Evolutionary conservation across 2,888 invertebrate genomes (phyloP), one percentile per base, ranked within the genome.

Genomic region (Caenorhabditis doughertyi): DNA sequence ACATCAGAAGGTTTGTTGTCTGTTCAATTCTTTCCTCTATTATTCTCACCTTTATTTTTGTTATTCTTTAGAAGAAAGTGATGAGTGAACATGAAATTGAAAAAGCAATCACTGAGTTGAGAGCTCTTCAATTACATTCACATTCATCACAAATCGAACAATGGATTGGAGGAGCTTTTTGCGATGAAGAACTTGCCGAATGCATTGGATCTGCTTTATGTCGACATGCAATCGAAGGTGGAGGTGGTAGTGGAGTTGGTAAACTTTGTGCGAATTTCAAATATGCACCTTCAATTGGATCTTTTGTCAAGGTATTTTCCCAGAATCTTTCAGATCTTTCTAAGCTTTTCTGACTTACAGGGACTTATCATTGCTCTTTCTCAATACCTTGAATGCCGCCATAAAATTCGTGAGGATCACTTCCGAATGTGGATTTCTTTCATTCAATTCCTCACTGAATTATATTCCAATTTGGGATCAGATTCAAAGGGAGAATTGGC

Each of bases 391-490:
- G 90, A 90, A 62, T 91, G 90, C 64, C 85, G 90, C 11, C 87
- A 85, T 18, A 84, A 88, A 51, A 86, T 90, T 8, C 88, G 90
- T 5, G 85, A 84, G 16, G 87, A 88, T 35, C 90, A 90, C 55
- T 87, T 90, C 79, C 83, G 87, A 21, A 87, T 89, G 77, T 91
- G 91, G 91, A 88, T 90, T 25, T 85, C 88, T 13, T 90, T 90
- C 58, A 84, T 91, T 42, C 87, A 84, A 62, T 90, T 91, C 65
- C 82, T 90, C 8, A 87, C 90, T 13, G 91, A 91, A 79, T 71
- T 91, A 27, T 92, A 90, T 73, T 83, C 89, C 27, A 88, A 87
- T 76, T 71, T 91, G 58, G 91, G 91, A 53, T 87, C 73, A 9
- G 79, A 83, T 47, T 83, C 82, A 8, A 83, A 91, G 80, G 90